Percentiles rank a stretch among this genome's conserved stretches.
These are phyloP conservation scores for Harpagoxenus sublaevis DNA, from an alignment of 2,888 invertebrate species.

Conservation along the genomic window DNA sequence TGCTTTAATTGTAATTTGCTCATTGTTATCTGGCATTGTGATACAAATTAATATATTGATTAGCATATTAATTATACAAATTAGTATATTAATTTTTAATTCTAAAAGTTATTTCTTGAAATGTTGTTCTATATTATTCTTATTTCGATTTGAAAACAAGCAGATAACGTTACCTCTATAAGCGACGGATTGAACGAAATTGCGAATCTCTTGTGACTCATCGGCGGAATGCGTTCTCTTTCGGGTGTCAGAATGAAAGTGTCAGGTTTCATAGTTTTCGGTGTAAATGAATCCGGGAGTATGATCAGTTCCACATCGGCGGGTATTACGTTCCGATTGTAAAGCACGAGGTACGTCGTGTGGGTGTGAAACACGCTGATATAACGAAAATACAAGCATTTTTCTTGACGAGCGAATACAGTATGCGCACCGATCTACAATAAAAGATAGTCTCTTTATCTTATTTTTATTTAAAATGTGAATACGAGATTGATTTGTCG, in stretches of 20 bases:
- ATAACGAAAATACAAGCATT: constrained; percentile 84
- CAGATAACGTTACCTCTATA: constrained; percentile 82
- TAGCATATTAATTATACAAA: neutral
- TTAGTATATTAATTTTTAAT: neutral
- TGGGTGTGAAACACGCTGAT: constrained; percentile 83
- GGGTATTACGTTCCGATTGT: constrained; percentile 84
- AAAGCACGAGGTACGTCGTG: constrained; percentile 82
- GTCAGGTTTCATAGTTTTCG: constrained; percentile 70
- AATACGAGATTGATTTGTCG: neutral
- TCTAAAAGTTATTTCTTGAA: neutral
- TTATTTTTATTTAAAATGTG: neutral
- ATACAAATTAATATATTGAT: neutral
- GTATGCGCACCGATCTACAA: constrained; percentile 81
- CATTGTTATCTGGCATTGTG: too few species aligned
- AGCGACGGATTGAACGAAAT: constrained; percentile 85
- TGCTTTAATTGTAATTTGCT: too few species aligned
- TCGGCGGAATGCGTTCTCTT: constrained; percentile 82
- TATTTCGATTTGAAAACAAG: constrained; percentile 14
- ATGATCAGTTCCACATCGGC: constrained; percentile 79
- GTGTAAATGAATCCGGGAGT: constrained; percentile 64
- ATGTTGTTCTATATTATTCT: neutral
- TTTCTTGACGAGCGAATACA: constrained; percentile 83
- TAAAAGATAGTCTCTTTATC: neutral
- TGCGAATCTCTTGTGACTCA: constrained; percentile 80
- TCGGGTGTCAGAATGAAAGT: constrained; percentile 83